Conservation (phyloP, 2,113 vertebrate genomes). For the Ochotona princeps region DNA sequence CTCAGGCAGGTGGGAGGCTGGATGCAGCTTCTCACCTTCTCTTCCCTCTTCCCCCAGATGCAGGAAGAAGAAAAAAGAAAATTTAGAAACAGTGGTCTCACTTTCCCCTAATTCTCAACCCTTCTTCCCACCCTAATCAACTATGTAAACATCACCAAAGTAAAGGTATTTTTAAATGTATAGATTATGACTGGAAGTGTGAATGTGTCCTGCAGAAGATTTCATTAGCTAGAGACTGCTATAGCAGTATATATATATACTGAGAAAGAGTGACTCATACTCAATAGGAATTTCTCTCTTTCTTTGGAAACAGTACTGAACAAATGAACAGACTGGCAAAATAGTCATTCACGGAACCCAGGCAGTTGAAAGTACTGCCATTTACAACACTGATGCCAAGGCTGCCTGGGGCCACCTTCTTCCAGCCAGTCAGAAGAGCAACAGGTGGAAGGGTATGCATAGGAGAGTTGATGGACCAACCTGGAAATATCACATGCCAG, state of each 20-base stretch:
- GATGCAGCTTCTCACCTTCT: too few species aligned
- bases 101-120: too few species aligned
- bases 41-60: too few species aligned
- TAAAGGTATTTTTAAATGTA: not conserved
- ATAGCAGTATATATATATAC: not conserved
- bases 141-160: too few species aligned
- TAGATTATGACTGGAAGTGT: not conserved
- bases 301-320: not conserved
- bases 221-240: not conserved
- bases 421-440: not conserved
- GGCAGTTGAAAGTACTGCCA: not conserved
- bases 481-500: not conserved
- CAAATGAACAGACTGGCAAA: not conserved
- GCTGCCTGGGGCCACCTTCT: not conserved
- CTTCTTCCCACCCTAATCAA: too few species aligned
- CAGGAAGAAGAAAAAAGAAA: too few species aligned
- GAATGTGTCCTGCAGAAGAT: not conserved
- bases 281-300: slow-evolving; percentile 13
- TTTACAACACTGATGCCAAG: not conserved
- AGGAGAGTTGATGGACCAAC: not conserved
- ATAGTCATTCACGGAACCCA: not conserved
- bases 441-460: not conserved
- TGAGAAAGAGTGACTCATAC: not conserved
- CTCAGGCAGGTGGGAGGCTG: too few species aligned
- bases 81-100: too few species aligned